phyloP scores from a whole-genome alignment of 2,888 invertebrate genomes.

The Apodemia mormo region DNA sequence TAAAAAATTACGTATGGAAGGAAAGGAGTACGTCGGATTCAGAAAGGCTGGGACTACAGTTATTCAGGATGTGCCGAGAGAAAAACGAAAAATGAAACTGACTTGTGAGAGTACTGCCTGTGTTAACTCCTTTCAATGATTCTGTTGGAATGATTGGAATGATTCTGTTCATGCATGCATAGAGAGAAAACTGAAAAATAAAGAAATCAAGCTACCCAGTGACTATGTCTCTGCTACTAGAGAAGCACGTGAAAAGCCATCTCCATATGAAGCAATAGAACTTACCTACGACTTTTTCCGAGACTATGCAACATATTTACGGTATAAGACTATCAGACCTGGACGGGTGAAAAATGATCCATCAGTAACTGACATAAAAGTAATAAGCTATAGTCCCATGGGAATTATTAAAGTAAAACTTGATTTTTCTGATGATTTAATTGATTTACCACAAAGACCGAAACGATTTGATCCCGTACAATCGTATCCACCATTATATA shows the following conservation, averaged over 20 bases:
- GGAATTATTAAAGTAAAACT: slow-evolving; percentile 18
- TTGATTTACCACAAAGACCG: slow-evolving; percentile 18
- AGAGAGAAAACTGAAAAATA: slow-evolving; percentile 17
- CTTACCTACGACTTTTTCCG: slow-evolving; percentile 16
- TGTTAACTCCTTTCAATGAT: no score
- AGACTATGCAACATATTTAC: neutral
- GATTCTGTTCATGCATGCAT: slow-evolving; percentile 17
- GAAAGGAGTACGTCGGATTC: slow-evolving; percentile 16
- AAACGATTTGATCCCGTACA: slow-evolving; percentile 10
- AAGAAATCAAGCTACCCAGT: slow-evolving; percentile 11
- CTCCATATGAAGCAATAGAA: slow-evolving; percentile 15
- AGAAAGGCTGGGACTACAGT: neutral
- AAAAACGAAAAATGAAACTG: slow-evolving; percentile 13
- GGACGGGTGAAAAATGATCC: neutral
- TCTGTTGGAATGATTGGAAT: no score
- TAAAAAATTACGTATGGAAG: slow-evolving; percentile 22
- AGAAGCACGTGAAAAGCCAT: slow-evolving; percentile 9
- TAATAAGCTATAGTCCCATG: slow-evolving; percentile 6
- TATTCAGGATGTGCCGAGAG: slow-evolving; percentile 11
- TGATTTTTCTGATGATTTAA: slow-evolving; percentile 18
- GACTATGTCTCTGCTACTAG: slow-evolving; percentile 14
- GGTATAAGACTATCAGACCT: slow-evolving; percentile 18
- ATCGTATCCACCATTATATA: no score
- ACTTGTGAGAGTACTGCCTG: slow-evolving; percentile 15
- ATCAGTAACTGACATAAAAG: neutral